These are phyloP conservation scores for Timema cristinae DNA, from an alignment of 2,888 invertebrate genomes.

Conservation along the genomic window DNA sequence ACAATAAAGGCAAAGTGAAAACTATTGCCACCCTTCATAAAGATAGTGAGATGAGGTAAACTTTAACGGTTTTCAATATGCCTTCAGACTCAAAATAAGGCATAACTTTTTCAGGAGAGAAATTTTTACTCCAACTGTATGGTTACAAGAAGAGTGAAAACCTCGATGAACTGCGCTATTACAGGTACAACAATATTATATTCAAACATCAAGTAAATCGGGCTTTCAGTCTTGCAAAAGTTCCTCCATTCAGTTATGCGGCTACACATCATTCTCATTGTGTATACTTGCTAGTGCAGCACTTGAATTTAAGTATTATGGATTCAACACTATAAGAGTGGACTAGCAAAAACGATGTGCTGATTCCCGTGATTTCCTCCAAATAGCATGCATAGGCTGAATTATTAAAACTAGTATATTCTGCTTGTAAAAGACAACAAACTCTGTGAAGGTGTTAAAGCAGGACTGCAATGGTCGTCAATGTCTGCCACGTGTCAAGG, in stretches of 20 bases:
- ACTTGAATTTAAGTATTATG: not conserved
- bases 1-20: constrained; percentile 6
- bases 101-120: not conserved
- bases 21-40: not conserved
- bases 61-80: not conserved
- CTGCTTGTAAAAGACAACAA: not conserved
- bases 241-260: not conserved
- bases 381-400: not conserved
- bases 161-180: constrained; percentile 8
- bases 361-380: not conserved
- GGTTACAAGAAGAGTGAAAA: not conserved
- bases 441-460: not conserved
- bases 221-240: not conserved
- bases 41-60: not conserved
- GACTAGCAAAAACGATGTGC: not conserved
- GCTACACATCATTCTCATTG: not conserved
- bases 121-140: not conserved
- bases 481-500: not conserved
- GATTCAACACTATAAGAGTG: not conserved
- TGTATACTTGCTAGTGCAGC: not conserved
- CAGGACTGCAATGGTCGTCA: constrained; percentile 1
- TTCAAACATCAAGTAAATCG: not conserved
- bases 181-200: not conserved
- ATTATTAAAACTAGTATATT: constrained; percentile 6
- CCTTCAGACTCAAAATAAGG: not conserved